Evolutionary conservation across 2,113 vertebrate species (phyloP), one percentile per base, ranked within the genome.

Genomic region (Clarias batrachus): DNA sequence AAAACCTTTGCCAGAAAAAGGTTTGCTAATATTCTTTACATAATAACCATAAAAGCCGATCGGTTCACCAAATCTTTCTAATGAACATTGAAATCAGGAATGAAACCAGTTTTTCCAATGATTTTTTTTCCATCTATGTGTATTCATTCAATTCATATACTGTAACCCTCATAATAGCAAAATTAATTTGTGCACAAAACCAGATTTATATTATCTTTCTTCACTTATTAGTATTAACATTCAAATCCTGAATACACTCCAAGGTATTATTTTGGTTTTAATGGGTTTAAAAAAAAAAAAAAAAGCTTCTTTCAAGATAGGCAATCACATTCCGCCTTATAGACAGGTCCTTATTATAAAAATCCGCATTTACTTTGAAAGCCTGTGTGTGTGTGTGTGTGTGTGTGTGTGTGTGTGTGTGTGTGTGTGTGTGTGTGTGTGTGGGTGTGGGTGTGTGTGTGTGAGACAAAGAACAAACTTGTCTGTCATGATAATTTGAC

Each of bases 341-440:
- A 83, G 66, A 71, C 52, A 71, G n/a, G 66, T 16, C 52, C 82
- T 65, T 12, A 82, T 87, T 54, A 76, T 54, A n/a, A 77, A 87
- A 80, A 85, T 83, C 63, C 57, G 85, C 37, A 21, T 88, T 88
- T 81, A 52, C 66, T 77, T 80, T 66, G 19, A 33, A 70, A 63
- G 81, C 86, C 37, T 65, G 21, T 33, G 37, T 63, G 27, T 10
- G 59, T 59, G 41, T 48, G 48, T 48, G 48, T 48, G 48, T 48
- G 6, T 8, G 48, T 48, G 48, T 48, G 48, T 48, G 48, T 48
- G 48, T 48, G 48, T 48, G 48, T 48, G 48, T 48, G 48, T 48
- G 48, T 48, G 48, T 8, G 7, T 48, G 48, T 48, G 48, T 48
- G 48, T 48, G 48, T 8, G 48, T 48, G 48, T 48, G 48, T 48